Evolutionary conservation across 2,113 vertebrate species (phyloP).

Genomic region (Crypturellus undulatus): DNA sequence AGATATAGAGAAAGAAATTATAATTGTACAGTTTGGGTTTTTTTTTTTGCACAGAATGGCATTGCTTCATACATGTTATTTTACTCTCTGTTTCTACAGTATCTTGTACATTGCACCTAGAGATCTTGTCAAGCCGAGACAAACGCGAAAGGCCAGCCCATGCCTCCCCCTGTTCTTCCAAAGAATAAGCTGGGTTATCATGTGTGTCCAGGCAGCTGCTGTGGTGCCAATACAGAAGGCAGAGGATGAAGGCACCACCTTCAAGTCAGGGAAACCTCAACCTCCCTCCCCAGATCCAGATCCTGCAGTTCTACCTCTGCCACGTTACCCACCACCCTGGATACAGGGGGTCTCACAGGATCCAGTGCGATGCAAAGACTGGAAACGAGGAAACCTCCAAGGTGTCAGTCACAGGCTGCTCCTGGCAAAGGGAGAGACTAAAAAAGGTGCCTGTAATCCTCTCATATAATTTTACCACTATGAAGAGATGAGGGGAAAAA

Average conservation of each 20-base stretch:
- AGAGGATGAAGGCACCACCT: background rate
- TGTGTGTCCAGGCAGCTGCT: background rate
- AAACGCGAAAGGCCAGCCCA: background rate
- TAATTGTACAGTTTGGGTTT: background rate
- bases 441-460: background rate
- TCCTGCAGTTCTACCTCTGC: background rate
- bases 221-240: background rate
- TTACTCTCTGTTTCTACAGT: background rate
- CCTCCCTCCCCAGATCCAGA: background rate
- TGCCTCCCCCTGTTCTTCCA: background rate
- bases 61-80: background rate
- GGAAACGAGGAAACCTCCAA: background rate
- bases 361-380: accelerated
- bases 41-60: background rate
- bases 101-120: background rate
- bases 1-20: background rate
- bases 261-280: background rate
- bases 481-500: background rate
- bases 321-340: background rate
- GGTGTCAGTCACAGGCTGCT: too few species aligned
- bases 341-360: background rate
- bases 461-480: background rate
- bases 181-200: background rate
- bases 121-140: background rate
- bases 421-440: background rate